Conservation (phyloP, 2,113 vertebrate genomes). For the Chroicocephalus ridibundus region DNA sequence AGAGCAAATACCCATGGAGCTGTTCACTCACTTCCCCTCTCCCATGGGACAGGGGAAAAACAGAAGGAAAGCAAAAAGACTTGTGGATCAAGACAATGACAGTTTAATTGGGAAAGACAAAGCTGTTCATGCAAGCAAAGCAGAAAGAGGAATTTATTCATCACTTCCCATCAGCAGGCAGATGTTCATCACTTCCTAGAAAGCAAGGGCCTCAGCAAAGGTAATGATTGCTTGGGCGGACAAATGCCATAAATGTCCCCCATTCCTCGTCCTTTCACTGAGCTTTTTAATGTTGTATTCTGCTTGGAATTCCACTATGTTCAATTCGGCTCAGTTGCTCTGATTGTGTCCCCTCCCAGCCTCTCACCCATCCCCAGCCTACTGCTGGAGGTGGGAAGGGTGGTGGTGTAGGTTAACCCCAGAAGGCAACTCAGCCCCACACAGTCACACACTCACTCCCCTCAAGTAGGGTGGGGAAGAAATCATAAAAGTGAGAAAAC, state of each 20-base stretch:
- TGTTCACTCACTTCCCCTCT: not conserved
- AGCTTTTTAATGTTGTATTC: not conserved
- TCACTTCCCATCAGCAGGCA: not conserved
- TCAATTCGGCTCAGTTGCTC: not conserved
- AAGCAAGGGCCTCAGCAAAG: not conserved
- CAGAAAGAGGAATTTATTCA: not conserved
- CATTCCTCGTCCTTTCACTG: not conserved
- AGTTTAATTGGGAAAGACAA: not conserved
- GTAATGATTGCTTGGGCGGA: not conserved
- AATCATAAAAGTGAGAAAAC: not conserved
- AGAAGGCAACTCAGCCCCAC: not conserved
- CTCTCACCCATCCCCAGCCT: not conserved
- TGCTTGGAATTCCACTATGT: not conserved
- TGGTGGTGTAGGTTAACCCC: not conserved
- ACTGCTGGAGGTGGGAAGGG: not conserved
- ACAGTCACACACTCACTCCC: accelerated
- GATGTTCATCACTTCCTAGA: not conserved
- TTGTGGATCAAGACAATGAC: not conserved
- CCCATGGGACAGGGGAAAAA: not conserved
- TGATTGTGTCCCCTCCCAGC: not conserved
- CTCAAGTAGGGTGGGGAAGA: not conserved
- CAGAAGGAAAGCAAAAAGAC: not conserved
- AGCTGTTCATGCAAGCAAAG: not conserved
- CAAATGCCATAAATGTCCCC: not conserved
- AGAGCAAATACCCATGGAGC: not conserved